Percentiles rank a stretch among this genome's conserved stretches.
Conservation (phyloP, 2,797 vertebrate genomes). For the Sternotherus odoratus region DNA sequence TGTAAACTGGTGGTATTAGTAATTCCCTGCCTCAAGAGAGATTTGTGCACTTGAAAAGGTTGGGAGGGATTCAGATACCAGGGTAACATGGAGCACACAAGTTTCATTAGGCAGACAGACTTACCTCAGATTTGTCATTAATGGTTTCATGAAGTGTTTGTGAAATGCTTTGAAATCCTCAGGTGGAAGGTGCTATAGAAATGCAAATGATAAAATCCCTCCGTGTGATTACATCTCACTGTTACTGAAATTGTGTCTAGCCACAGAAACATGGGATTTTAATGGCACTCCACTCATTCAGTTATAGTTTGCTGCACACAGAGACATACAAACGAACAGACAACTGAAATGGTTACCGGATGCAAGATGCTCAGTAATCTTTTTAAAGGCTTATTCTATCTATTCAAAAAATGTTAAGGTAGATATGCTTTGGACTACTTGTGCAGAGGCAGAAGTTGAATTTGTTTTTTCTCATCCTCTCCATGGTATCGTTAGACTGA, state of each 20-base stretch:
- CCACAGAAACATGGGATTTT: constrained; percentile 15
- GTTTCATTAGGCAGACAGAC: background rate
- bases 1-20: background rate
- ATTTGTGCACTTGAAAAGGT: background rate
- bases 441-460: background rate
- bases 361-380: background rate
- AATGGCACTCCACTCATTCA: constrained; percentile 21
- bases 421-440: constrained; percentile 8
- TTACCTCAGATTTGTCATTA: constrained; percentile 48
- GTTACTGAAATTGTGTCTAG: background rate
- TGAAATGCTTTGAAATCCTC: background rate
- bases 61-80: background rate
- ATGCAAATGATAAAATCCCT: background rate
- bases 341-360: background rate
- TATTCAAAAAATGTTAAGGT: constrained; percentile 7
- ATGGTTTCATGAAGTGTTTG: constrained; percentile 32
- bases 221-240: constrained; percentile 22
- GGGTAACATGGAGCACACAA: background rate
- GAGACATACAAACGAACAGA: background rate
- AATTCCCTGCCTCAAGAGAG: no score
- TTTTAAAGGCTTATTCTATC: constrained; percentile 38
- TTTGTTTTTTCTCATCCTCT: background rate
- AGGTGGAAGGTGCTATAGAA: constrained; percentile 6
- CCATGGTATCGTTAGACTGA: background rate
- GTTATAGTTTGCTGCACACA: constrained; percentile 44